Percentiles rank a stretch among this genome's conserved stretches.
Evolutionary conservation across 2,797 vertebrate species (phyloP).

Genomic region (Alexandromys oeconomus): DNA sequence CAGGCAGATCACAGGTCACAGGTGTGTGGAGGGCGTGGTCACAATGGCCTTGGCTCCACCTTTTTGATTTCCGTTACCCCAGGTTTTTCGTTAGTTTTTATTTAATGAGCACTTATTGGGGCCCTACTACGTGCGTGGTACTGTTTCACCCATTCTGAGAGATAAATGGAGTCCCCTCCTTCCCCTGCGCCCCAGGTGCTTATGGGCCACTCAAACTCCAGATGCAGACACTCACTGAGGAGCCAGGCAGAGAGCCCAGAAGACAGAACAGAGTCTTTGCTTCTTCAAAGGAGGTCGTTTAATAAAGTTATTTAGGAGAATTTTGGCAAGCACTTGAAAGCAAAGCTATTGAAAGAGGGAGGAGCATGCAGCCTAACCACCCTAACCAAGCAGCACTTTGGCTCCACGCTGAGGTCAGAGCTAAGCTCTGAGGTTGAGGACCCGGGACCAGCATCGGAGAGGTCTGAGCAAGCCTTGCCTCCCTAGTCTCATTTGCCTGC

Average conservation of each 20-base stretch:
- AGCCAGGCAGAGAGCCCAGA: not conserved
- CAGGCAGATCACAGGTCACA: not conserved
- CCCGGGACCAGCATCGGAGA: rapidly evolving
- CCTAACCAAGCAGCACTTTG: not conserved
- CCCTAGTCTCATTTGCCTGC: not conserved
- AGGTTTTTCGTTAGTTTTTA: not conserved
- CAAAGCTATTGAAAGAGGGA: not conserved
- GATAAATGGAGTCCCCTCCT: not conserved
- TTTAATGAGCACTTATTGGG: not conserved
- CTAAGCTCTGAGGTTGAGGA: not conserved
- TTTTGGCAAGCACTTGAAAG: not conserved
- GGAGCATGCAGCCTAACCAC: not conserved
- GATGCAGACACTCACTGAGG: not conserved
- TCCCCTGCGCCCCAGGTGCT: not conserved
- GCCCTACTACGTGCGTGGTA: not conserved
- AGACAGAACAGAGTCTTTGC: not conserved
- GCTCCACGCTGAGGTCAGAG: rapidly evolving
- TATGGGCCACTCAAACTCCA: not conserved
- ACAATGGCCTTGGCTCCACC: not conserved
- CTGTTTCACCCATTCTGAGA: not conserved
- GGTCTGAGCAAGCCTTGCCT: rapidly evolving
- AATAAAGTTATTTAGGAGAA: not conserved
- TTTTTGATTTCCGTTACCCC: conserved; percentile 5
- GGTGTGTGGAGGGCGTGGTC: not conserved
- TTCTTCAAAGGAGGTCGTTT: conserved; percentile 32